Evolutionary conservation across 1,140 invertebrate genomes (phyloP).

Genomic region (Trachymyrmex cornetzi): DNA sequence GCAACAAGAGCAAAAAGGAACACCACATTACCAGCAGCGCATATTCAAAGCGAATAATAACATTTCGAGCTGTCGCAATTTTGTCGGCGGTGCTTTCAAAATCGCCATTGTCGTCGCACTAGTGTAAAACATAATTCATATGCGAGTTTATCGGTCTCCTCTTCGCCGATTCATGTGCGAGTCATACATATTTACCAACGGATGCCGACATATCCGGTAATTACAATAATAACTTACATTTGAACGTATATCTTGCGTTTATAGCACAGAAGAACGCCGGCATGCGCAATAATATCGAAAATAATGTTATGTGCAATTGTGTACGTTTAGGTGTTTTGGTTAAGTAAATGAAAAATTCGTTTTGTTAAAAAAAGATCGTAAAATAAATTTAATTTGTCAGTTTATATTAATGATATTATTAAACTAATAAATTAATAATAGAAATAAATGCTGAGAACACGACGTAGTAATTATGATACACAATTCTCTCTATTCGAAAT

Average conservation of each 20-base stretch:
- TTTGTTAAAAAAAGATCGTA: not conserved
- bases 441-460: too few species aligned
- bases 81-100: slow-evolving; percentile 53
- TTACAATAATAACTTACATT: slow-evolving; percentile 58
- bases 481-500: too few species aligned
- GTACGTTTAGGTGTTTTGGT: not conserved
- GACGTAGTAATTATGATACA: too few species aligned
- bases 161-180: slow-evolving; percentile 20
- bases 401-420: not conserved
- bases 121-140: slow-evolving; percentile 42
- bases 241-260: slow-evolving; percentile 22
- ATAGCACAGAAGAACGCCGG: not conserved
- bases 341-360: not conserved
- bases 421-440: too few species aligned
- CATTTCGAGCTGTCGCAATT: slow-evolving; percentile 40
- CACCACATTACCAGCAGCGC: slow-evolving; percentile 47
- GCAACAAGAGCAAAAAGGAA: slow-evolving; percentile 43
- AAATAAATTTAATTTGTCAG: slow-evolving; percentile 20
- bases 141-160: slow-evolving; percentile 48
- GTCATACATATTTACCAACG: slow-evolving; percentile 35
- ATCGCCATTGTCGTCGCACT: slow-evolving; percentile 56
- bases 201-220: slow-evolving; percentile 29
- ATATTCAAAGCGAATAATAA: slow-evolving; percentile 63
- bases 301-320: slow-evolving; percentile 14
- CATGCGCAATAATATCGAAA: not conserved